Evolutionary conservation across 2,888 invertebrate genomes (phyloP), one percentile per base, ranked within the genome.

Genomic region (Candidula unifasciata): DNA sequence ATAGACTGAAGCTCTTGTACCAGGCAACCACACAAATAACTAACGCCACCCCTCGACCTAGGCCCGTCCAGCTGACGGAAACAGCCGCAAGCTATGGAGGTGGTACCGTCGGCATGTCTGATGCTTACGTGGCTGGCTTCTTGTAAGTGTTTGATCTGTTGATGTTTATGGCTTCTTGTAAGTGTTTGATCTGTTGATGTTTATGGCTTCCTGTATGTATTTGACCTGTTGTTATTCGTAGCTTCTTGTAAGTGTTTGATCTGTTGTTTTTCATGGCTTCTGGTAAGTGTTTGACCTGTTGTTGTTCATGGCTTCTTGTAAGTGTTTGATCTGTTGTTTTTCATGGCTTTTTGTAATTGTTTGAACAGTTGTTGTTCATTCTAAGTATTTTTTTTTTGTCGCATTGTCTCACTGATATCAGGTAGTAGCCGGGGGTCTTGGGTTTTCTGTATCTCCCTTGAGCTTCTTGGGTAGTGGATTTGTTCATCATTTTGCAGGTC

Each of bases 1-100:
- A 96, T 92, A 92, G 95, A 85, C 92, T 96, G 90, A 94, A 86
- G 93, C 79, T 79, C n/a, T 88, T 89, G 82, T 77, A 91, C 3
- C 76, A 86, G 13, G 30, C 27, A 6, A 81, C 83, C n/a, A 1
- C 64, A 21, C 94, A 52, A 8, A 37, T 82, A n/a, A 52, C 74
- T 21, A 5, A 27, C 30, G 18, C 54, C 10, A 60, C n/a, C 33
- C 8, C 66, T 24, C n/a, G 30, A 27, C 35, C 27, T 5, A 24
- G 69, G 16, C 83, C 85, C 3, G 30, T 84, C 35, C 83, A 85
- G 68, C 69, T 86, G 35, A 81, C 86, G 27, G 87, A 87, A 54
- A 87, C 87, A 6, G 86, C 87, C 27, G 86, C 87, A 18, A 79
- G 80, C 33, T 85, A 80, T 52, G 85, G 86, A 35, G 86, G 85